These are phyloP conservation scores for Brenthis hecate DNA, from an alignment of 2,888 invertebrate species.

Conservation along the genomic window DNA sequence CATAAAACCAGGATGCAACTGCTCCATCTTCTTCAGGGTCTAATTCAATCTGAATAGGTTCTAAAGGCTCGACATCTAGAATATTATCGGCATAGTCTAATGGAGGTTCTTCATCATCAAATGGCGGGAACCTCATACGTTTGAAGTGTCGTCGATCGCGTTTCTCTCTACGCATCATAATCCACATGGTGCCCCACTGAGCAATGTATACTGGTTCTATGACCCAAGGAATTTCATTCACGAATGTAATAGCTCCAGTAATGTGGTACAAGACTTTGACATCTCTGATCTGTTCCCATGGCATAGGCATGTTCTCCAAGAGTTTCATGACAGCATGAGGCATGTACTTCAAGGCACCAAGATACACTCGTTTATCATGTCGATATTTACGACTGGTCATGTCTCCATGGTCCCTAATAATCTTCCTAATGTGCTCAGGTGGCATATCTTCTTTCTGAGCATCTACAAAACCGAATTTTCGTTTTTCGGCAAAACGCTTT, in stretches of 20 bases:
- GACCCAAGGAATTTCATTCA: constrained; percentile 99
- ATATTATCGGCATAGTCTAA: constrained; percentile 99
- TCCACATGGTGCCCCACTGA: constrained; percentile 99
- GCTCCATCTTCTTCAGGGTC: constrained; percentile 96
- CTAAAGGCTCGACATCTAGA: constrained; percentile 98
- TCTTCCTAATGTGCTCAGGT: constrained; percentile 99
- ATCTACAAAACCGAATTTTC: constrained; percentile 99
- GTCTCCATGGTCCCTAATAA: constrained; percentile 99
- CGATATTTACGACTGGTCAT: constrained; percentile 99
- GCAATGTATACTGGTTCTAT: constrained; percentile 99
- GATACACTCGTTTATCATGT: constrained; percentile 98
- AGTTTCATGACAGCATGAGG: constrained; percentile 99
- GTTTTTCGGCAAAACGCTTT: constrained; percentile 98
- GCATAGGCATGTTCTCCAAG: constrained; percentile 99
- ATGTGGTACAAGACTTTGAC: constrained; percentile 99
- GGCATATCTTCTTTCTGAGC: constrained; percentile 99
- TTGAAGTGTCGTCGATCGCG: constrained; percentile 99
- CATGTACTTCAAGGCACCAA: constrained; percentile 99
- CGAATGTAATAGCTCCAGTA: constrained; percentile 99
- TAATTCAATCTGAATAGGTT: constrained; percentile 99
- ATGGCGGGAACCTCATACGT: constrained; percentile 99
- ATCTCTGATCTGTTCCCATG: constrained; percentile 99
- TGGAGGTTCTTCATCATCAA: constrained; percentile 99
- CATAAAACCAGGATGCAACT: constrained; percentile 98
- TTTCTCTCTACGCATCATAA: constrained; percentile 99